Evolutionary conservation across 2,888 invertebrate genomes (phyloP).

Genomic region (Melipona bicolor): DNA sequence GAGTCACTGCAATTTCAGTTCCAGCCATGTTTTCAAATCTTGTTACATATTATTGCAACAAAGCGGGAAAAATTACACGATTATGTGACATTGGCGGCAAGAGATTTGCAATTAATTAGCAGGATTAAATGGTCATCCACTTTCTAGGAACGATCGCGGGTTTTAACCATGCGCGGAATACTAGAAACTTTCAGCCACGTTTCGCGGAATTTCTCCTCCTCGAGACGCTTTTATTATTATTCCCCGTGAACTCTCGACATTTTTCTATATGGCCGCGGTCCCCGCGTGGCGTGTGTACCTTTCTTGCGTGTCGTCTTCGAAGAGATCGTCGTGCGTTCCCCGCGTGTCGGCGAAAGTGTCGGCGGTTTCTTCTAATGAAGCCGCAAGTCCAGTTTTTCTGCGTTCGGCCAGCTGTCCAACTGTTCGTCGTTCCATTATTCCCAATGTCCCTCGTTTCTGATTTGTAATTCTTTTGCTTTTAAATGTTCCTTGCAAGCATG

Average conservation of each 20-base stretch:
- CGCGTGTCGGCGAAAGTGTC: slow-evolving; percentile 26
- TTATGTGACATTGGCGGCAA: not conserved
- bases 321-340: not conserved
- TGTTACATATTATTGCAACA: not conserved
- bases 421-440: not conserved
- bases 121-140: slow-evolving; percentile 14
- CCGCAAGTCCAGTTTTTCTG: slow-evolving; percentile 17
- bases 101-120: not conserved
- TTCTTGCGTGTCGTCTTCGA: slow-evolving; percentile 15
- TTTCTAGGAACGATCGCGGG: slow-evolving; percentile 17
- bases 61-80: not conserved
- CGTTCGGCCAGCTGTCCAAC: not conserved
- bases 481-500: no score
- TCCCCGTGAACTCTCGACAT: slow-evolving; percentile 25
- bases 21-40: no score
- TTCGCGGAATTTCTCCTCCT: slow-evolving; percentile 18
- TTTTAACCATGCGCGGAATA: not conserved
- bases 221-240: slow-evolving; percentile 30
- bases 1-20: not conserved
- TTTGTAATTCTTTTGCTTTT: no score
- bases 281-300: not conserved
- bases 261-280: not conserved
- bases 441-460: not conserved
- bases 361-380: not conserved
- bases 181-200: slow-evolving; percentile 32